A percentile compares a stretch with the other conserved stretches of the same genome.
Conservation (phyloP, 2,113 vertebrate species). For the Periophthalmus modestus region DNA sequence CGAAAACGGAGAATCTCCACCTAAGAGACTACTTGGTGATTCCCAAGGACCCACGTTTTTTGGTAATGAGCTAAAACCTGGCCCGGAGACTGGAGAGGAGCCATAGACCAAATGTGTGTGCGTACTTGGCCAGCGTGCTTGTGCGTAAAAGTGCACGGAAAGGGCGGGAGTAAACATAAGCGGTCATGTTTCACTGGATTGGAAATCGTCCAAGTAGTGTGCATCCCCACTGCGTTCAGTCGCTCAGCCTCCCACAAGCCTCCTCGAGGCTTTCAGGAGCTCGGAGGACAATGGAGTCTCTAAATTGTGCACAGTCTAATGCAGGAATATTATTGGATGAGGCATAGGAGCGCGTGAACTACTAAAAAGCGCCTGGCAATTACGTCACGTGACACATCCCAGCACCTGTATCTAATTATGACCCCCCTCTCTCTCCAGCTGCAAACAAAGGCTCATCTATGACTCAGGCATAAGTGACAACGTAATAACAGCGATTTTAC, state of each 20-base stretch:
- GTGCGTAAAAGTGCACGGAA: slow-evolving; percentile 16
- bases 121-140: slow-evolving; percentile 21
- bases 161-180: slow-evolving; percentile 29
- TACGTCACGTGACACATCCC: not conserved
- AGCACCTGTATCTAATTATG: slow-evolving; percentile 11
- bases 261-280: slow-evolving; percentile 3
- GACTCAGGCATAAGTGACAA: slow-evolving; percentile 25
- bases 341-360: slow-evolving; percentile 18
- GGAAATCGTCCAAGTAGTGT: slow-evolving; percentile 22
- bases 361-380: not conserved
- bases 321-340: slow-evolving; percentile 10
- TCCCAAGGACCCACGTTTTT: slow-evolving; percentile 49
- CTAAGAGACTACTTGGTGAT: slow-evolving; percentile 38
- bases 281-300: not conserved
- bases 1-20: slow-evolving; percentile 30
- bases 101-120: slow-evolving; percentile 32
- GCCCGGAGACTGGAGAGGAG: slow-evolving; percentile 71
- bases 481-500: slow-evolving; percentile 28
- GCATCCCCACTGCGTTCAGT: slow-evolving; percentile 18
- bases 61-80: slow-evolving; percentile 71
- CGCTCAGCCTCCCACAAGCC: not conserved
- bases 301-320: slow-evolving; percentile 1
- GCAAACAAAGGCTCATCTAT: slow-evolving; percentile 17
- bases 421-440: slow-evolving; percentile 1
- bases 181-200: slow-evolving; percentile 48